Evolutionary conservation across 2,797 vertebrate species (phyloP), one percentile per base, ranked within the genome.

Genomic region (Fratercula arctica): DNA sequence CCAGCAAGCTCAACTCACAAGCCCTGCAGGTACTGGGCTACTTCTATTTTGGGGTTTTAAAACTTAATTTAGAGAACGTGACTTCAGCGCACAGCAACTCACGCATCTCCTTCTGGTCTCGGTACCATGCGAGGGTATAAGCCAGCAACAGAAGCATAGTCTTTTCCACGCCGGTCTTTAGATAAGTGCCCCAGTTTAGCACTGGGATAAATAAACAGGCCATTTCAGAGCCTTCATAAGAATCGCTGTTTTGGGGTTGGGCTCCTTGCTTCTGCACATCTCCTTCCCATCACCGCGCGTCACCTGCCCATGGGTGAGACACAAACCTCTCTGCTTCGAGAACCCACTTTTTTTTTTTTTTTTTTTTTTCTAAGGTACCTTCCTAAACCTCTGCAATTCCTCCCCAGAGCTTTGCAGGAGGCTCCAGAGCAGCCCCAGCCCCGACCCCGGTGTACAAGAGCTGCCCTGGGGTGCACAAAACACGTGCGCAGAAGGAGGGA

Each of bases 381-480:
- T 20, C 45, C 63, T 21, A 78, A 79, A 82, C 2, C 33, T 68
- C 50, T 64, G 29, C 63, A 60, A 15, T 64, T 60, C 50, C 50
- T 45, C 54, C 33, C 1, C 0, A n/a, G n/a, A 69, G 70, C 50
- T 60, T 31, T 31, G 31, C 0, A 1, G 75, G 57, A 43, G 26
- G 41, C 46, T 81, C 51, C 67, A 23, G 78, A 63, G n/a, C 66
- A 87, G 35, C 29, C 67, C 64, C 43, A 48, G 43, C 26, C 26
- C 54, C 37, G 76, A 60, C 18, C 43, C 35, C 3, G 1, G 16
- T 0, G 0, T 28, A 57, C 1, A 0, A 53, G 29, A 57, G 31
- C 75, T 61, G 75, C 53, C 37, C 48, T 3, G 59, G 39, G 59
- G 24, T 48, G 17, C 56, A 23, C 39, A 75, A 14, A 84, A 53